A percentile compares a stretch with the other conserved stretches of the same genome.
Evolutionary conservation across 2,888 invertebrate genomes (phyloP).

Genomic region (Herminia tarsipennalis): DNA sequence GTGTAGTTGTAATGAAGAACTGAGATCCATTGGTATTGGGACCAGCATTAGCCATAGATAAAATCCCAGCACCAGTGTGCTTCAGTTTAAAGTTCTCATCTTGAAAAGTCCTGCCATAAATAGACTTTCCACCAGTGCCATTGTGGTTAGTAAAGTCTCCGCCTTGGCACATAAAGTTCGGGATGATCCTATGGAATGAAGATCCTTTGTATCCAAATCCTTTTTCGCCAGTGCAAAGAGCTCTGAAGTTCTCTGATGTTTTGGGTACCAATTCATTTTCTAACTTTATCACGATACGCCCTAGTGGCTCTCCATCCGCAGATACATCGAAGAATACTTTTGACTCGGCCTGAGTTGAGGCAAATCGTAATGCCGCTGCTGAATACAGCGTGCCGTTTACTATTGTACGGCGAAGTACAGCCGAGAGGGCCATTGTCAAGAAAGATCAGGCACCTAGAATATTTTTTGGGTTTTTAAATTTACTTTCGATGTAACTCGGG

Average conservation of each 20-base stretch:
- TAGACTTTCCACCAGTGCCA: conserved; percentile 97
- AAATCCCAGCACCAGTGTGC: conserved; percentile 94
- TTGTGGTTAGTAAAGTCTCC: conserved; percentile 97
- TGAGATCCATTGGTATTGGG: conserved; percentile 98
- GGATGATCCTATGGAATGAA: conserved; percentile 95
- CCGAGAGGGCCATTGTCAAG: conserved; percentile 57
- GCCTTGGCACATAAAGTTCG: conserved; percentile 98
- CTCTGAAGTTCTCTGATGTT: conserved; percentile 98
- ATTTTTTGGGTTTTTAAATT: no score
- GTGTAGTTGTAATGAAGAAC: conserved; percentile 97
- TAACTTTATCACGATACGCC: conserved; percentile 95
- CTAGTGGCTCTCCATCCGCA: conserved; percentile 91
- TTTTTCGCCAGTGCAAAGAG: conserved; percentile 89
- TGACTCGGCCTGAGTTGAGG: conserved; percentile 72
- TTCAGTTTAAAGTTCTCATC: conserved; percentile 98
- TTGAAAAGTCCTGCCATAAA: conserved; percentile 96
- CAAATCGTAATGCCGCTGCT: conserved; percentile 71
- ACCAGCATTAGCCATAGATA: conserved; percentile 99
- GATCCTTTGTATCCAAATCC: conserved; percentile 95
- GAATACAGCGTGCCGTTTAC: conserved; percentile 75
- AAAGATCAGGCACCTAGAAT: no score
- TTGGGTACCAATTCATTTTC: conserved; percentile 95
- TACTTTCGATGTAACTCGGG: no score
- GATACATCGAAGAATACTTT: conserved; percentile 95
- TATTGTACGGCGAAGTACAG: conserved; percentile 65